Conservation (phyloP, 2,888 invertebrate genomes). For the Drosophila mettleri region DNA sequence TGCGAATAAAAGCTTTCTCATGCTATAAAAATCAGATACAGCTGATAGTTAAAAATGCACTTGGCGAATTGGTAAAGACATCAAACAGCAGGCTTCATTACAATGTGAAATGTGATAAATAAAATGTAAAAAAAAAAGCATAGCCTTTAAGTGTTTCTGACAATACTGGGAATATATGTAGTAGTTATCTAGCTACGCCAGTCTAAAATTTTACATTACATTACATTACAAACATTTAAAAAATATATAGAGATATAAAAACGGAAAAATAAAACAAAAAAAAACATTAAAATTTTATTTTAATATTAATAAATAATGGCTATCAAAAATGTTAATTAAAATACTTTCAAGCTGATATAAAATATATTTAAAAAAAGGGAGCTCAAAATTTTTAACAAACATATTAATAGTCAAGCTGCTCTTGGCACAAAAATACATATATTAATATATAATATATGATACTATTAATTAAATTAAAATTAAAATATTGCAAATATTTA, state of each 20-base stretch:
- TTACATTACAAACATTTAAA: too few relatives aligned
- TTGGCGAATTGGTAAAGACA: not conserved
- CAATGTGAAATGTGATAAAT: not conserved
- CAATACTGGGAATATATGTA: not conserved
- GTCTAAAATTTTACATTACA: too few relatives aligned
- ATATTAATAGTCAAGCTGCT: too few relatives aligned
- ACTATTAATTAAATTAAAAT: not conserved
- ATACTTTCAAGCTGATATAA: too few relatives aligned
- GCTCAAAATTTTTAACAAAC: too few relatives aligned
- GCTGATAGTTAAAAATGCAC: constrained; percentile 17
- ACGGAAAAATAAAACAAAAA: not conserved
- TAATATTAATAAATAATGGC: too few relatives aligned
- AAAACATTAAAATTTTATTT: too few relatives aligned
- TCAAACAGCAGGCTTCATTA: constrained; percentile 1
- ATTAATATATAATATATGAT: too few relatives aligned
- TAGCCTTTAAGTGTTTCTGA: not conserved
- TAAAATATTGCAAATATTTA: not conserved
- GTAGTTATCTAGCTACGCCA: not conserved
- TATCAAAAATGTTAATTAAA: too few relatives aligned
- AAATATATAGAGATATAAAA: not conserved
- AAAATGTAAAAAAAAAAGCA: not conserved
- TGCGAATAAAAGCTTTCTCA: constrained; percentile 45
- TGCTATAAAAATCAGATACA: constrained; percentile 18
- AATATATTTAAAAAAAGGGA: too few relatives aligned
- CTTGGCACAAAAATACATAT: too few relatives aligned